Base-by-base conservation (phyloP, 1,140 invertebrate genomes). In the Battus philenor region DNA sequence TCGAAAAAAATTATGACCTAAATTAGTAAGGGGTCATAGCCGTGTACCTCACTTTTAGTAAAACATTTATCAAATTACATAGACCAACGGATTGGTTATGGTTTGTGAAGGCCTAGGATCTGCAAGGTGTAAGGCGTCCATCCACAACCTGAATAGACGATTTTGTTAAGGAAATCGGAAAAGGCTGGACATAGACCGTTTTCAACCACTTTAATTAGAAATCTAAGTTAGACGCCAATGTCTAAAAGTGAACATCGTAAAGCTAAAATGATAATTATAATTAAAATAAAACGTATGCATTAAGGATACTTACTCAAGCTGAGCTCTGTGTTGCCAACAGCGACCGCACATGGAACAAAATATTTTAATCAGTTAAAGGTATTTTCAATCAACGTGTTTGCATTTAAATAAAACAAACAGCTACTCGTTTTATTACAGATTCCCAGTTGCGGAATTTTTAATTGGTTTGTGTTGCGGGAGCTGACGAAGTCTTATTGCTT, bases 251-350 rank as follows among this genome's bases (percentile, higher is more conserved):
- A n/a, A n/a, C n/a, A n/a, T 24, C n/a, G 22, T 24, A 24, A 24
- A 24, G 22, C 22, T 7, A 24, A 2, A 24, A 24, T 43, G 13
- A 50, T 9, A 7, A 15, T 12, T 24, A 27, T 7, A 29, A 18
- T 47, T 26, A 24, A 22, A 39, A 41, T 30, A 47, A 20, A 49
- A 39, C 6, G 2, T 27, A 52, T 12, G 22, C 13, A 43, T 8
- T 13, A 29, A 5, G 7, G 6, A 69, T 89, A 90, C 89, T 90
- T 83, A 90, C 89, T 90, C 89, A 76, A 90, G 86, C 66, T 90
- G 89, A 57, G 89, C 89, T 85, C 89, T 90, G 86, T 53, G 61
- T 59, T 56, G 60, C 70, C 68, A 36, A 36, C 73, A 62, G 59
- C 66, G 65, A 74, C 59, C 58, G 64, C 61, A 86, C 86, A 88